These are phyloP conservation scores for Pygocentrus nattereri DNA, from an alignment of 2,797 vertebrate genomes.

Conservation along the genomic window DNA sequence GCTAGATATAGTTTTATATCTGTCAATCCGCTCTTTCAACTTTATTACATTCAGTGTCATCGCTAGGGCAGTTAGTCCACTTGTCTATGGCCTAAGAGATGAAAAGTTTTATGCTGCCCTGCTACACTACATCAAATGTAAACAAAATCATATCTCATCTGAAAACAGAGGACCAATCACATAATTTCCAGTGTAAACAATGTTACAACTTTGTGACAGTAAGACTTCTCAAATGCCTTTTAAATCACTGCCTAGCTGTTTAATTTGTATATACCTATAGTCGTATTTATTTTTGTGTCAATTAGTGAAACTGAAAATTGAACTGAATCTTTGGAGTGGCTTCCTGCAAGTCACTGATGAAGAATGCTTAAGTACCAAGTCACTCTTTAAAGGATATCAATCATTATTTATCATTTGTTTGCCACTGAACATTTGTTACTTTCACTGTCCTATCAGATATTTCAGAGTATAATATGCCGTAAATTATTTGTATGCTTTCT, in stretches of 20 bases:
- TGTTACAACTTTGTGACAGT: not conserved
- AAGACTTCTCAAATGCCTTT: not conserved
- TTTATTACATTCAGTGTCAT: slow-evolving; percentile 54
- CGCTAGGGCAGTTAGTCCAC: slow-evolving; percentile 52
- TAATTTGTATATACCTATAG: no score
- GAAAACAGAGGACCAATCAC: not conserved
- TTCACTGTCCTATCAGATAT: not conserved
- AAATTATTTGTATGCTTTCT: not conserved
- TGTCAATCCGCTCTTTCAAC: slow-evolving; percentile 55
- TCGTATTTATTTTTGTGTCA: no score
- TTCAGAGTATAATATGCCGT: not conserved
- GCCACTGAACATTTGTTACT: not conserved
- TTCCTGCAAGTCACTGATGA: not conserved
- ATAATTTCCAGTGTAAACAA: not conserved
- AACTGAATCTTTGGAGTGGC: not conserved
- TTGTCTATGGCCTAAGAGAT: slow-evolving; percentile 63
- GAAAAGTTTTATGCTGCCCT: slow-evolving; percentile 45
- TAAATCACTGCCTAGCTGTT: not conserved
- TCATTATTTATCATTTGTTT: not conserved
- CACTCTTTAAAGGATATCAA: not conserved
- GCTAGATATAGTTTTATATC: slow-evolving; percentile 30
- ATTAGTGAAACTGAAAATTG: no score
- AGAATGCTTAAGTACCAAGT: not conserved
- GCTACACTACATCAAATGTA: slow-evolving; percentile 42
- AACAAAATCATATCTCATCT: slow-evolving; percentile 29